Evolutionary conservation across 2,113 vertebrate species (phyloP).

Genomic region (Emberiza fucata): DNA sequence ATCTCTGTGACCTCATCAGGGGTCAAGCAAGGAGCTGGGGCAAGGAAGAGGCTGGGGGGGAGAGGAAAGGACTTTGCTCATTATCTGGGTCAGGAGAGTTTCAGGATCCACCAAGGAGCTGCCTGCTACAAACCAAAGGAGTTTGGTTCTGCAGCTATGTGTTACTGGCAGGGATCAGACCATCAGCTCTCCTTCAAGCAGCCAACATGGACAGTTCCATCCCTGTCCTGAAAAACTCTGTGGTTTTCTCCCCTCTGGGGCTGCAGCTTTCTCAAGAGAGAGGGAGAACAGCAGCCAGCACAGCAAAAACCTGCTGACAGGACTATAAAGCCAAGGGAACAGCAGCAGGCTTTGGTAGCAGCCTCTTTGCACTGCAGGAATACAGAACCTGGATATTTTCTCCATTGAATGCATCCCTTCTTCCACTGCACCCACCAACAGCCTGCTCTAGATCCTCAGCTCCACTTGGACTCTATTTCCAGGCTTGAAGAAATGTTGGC

Average conservation of each 20-base stretch:
- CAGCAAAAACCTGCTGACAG: neutral
- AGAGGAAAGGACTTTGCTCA: neutral
- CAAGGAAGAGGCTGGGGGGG: neutral
- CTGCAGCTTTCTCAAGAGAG: neutral
- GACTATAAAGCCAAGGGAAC: neutral
- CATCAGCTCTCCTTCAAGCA: neutral
- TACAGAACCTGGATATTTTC: neutral
- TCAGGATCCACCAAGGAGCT: neutral
- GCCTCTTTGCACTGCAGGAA: neutral
- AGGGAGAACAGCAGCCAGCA: neutral
- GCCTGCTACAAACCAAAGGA: neutral
- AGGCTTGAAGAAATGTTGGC: neutral
- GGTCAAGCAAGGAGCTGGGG: neutral
- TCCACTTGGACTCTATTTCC: neutral
- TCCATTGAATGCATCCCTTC: neutral
- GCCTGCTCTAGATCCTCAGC: neutral
- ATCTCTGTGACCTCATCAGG: neutral
- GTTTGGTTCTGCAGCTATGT: fast-evolving
- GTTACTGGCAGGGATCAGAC: neutral
- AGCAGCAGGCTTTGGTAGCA: neutral
- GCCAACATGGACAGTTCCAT: neutral
- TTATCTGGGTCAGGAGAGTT: neutral
- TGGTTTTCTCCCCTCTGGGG: neutral
- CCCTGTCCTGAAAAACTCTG: neutral
- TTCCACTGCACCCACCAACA: fast-evolving